Conservation (phyloP, 2,797 vertebrate genomes). For the Anabacerthia variegaticeps region DNA sequence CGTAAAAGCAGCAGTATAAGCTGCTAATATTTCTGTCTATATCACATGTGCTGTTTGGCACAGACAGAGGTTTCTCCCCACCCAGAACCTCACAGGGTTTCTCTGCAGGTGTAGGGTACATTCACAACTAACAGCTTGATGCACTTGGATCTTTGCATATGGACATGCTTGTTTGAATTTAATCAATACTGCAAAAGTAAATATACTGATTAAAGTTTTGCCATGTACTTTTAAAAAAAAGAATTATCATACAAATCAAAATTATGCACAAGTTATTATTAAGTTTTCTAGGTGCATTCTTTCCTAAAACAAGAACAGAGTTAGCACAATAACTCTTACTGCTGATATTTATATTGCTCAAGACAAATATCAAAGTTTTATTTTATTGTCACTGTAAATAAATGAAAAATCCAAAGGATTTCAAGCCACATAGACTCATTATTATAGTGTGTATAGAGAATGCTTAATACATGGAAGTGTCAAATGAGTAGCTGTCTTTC, state of each 20-base stretch:
- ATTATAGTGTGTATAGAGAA: neutral
- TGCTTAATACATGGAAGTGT: neutral
- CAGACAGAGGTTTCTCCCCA: neutral
- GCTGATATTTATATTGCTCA: neutral
- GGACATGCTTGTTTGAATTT: neutral
- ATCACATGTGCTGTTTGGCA: neutral
- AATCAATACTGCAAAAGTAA: conserved; percentile 4
- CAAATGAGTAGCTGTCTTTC: conserved; percentile 38
- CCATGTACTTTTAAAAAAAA: neutral
- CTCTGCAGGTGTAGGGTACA: neutral
- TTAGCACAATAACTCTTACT: neutral
- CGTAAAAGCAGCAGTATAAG: neutral
- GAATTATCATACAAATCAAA: neutral
- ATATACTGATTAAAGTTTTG: neutral
- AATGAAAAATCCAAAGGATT: conserved; percentile 26
- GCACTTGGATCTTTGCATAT: neutral
- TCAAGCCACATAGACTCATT: neutral
- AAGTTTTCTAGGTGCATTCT: neutral
- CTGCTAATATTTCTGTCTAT: neutral
- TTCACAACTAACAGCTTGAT: neutral
- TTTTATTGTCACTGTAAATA: conserved; percentile 53
- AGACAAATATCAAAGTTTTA: conserved; percentile 9
- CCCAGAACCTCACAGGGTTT: neutral
- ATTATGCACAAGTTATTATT: neutral
- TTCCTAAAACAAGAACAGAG: neutral